Evolutionary conservation across 1,140 invertebrate genomes (phyloP), one percentile per base, ranked within the genome.

Genomic region (Mercenaria mercenaria): DNA sequence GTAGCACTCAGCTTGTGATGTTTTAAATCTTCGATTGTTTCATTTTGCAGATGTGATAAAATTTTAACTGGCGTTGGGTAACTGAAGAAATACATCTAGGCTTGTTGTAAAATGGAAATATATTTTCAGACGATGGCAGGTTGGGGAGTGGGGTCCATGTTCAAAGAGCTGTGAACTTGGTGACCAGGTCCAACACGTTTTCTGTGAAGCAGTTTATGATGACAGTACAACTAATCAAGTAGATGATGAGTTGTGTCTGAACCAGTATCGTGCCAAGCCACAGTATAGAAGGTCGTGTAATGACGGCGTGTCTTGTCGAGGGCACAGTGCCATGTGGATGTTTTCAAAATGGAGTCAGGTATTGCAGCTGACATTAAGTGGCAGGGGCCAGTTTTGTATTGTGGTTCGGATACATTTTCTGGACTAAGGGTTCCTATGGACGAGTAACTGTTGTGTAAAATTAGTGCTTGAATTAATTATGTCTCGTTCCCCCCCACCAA

Each of bases 271-370:
- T 23, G 32, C 39, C 8, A 88, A 88, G 29, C 86, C 86, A 15
- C 56, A 88, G 86, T 88, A 88, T 52, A 2, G 41, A 11, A 52
- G 86, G 37, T 88, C 86, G n/a, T 88, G 86, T 88, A 88, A 88
- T 72, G 86, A 88, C 13, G 85, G 52, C 23, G 41, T 88, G 18
- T 47, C 77, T 23, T 88, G 86, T 72, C 43, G 43, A 8, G 43
- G 15, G 6, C 43, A 47, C 43, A 76, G 20, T 76, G 2, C 3
- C 18, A 61, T 69, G 77, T 88, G 86, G 86, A 37, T 15, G 3
- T 59, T 52, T 39, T 69, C 77, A 10, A 41, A 34, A 0, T 88
- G 86, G 86, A 50, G 76, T 41, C 56, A 67, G 77, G 86, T 88
- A 72, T 20, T 10, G 20, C 47, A 52, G 10, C 20, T 52, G 20